Percentiles rank a stretch among this genome's conserved stretches.
Conservation (phyloP, 2,797 vertebrate species). For the Enteromius afrohamiltoni region DNA sequence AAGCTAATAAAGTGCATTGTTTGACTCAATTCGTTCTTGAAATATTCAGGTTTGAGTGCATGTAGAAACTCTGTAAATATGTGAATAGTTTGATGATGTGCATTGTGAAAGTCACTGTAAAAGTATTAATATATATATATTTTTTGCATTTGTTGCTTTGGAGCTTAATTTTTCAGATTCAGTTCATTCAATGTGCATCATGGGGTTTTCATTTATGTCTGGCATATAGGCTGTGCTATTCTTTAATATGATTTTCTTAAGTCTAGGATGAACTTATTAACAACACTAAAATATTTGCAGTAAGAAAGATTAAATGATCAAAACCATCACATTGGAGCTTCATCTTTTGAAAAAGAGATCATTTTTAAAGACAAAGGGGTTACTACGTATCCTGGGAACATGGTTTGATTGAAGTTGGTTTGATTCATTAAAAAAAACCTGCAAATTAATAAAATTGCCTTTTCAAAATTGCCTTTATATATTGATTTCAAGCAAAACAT, state of each 20-base stretch:
- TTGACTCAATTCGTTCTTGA: neutral
- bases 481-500: neutral
- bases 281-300: neutral
- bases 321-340: neutral
- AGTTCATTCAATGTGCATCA: neutral
- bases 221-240: neutral
- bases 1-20: neutral
- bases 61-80: conserved; percentile 47
- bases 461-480: no score
- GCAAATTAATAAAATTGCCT: no score
- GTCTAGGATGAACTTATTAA: no score
- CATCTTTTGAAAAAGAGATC: no score
- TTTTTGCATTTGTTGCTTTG: conserved; percentile 12
- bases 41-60: conserved; percentile 12
- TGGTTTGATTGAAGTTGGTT: neutral
- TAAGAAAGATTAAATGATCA: neutral
- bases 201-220: neutral
- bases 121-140: conserved; percentile 28
- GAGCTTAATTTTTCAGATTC: neutral
- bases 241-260: neutral
- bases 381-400: neutral
- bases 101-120: conserved; percentile 11
- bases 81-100: conserved; percentile 37
- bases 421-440: neutral
- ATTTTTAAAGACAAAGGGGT: neutral